Percentiles rank a stretch among this genome's conserved stretches.
Conservation (phyloP, 2,888 invertebrate species). For the Cerastis leucographa region DNA sequence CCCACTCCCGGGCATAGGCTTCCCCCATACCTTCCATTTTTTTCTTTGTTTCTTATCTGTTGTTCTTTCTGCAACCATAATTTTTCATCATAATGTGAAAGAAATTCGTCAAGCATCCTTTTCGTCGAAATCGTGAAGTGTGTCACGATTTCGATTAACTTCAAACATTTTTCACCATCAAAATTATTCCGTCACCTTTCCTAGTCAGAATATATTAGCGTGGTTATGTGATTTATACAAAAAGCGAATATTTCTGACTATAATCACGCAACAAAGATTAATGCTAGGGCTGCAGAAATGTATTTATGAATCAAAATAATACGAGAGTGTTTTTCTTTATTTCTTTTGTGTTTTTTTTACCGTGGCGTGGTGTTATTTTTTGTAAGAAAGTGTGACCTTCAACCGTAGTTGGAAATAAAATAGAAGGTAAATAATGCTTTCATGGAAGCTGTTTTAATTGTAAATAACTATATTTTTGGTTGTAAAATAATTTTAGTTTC, state of each 20-base stretch:
- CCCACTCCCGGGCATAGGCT: no score
- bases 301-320: slow-evolving; percentile 56
- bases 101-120: slow-evolving; percentile 26
- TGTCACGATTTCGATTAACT: slow-evolving; percentile 41
- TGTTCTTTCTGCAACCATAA: background rate
- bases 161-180: slow-evolving; percentile 44
- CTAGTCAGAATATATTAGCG: slow-evolving; percentile 60
- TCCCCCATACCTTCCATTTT: no score
- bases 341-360: slow-evolving; percentile 38
- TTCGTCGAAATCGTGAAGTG: slow-evolving; percentile 6
- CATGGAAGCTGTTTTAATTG: background rate
- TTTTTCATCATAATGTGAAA: background rate
- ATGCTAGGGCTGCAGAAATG: slow-evolving; percentile 49
- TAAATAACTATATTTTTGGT: background rate
- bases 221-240: slow-evolving; percentile 60
- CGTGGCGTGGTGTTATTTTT: slow-evolving; percentile 19
- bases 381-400: background rate
- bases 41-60: background rate
- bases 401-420: background rate
- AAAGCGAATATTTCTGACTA: slow-evolving; percentile 50
- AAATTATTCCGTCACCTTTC: slow-evolving; percentile 64
- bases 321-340: slow-evolving; percentile 1
- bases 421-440: background rate
- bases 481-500: background rate
- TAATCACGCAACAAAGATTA: slow-evolving; percentile 64